Conservation (phyloP, 1,140 invertebrate genomes). For the Arctopsyche grandis region DNA sequence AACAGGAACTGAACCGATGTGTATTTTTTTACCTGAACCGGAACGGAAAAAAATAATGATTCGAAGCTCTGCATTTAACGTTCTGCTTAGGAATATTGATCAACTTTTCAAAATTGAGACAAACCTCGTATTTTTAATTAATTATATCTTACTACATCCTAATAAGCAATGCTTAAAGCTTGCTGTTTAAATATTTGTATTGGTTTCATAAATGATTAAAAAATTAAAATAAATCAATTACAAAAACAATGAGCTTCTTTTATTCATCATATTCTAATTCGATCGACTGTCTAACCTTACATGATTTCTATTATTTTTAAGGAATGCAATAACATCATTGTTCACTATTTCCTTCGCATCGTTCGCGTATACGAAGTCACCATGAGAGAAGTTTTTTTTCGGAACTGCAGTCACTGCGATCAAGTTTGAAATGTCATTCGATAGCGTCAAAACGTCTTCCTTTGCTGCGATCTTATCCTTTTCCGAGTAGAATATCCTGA, state of each 20-base stretch:
- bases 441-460: constrained; percentile 56
- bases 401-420: constrained; percentile 61
- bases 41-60: too few species aligned
- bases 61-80: too few species aligned
- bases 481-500: constrained; percentile 72
- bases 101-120: too few species aligned
- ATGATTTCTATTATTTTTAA: background rate
- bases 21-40: too few species aligned
- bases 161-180: constrained; percentile 21
- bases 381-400: constrained; percentile 65
- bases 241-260: too few species aligned
- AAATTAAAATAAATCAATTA: background rate
- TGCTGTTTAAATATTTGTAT: constrained; percentile 14
- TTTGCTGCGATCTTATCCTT: constrained; percentile 71
- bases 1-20: too few species aligned
- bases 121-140: background rate
- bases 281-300: too few species aligned
- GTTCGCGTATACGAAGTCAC: constrained; percentile 69
- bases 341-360: constrained; percentile 63
- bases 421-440: constrained; percentile 59
- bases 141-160: background rate
- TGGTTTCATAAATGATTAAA: constrained; percentile 11
- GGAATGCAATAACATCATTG: constrained; percentile 54
- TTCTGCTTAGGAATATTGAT: too few species aligned
- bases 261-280: too few species aligned